Conservation (phyloP, 2,113 vertebrate genomes). For the Aspidoscelis tigris region DNA sequence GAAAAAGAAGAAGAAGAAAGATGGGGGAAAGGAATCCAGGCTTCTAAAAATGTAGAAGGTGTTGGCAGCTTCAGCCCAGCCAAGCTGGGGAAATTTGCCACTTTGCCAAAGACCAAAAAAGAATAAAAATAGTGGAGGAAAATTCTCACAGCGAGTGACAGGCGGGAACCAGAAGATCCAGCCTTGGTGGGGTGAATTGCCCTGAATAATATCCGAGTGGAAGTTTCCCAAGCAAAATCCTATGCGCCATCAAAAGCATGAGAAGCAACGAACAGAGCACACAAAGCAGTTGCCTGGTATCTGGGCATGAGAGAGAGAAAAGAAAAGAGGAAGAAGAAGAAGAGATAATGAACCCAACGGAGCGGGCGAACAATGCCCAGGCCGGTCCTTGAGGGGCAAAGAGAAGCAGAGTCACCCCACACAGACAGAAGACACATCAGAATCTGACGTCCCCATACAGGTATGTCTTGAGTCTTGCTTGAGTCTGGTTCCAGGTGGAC, state of each 20-base stretch:
- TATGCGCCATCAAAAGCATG: background rate
- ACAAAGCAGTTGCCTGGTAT: background rate
- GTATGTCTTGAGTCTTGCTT: constrained; percentile 60
- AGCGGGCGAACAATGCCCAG: constrained; percentile 35
- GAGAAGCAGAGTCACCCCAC: constrained; percentile 52
- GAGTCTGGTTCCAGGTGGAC: background rate
- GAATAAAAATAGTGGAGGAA: background rate
- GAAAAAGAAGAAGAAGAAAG: background rate
- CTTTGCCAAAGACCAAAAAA: constrained; percentile 4
- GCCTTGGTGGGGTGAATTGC: background rate
- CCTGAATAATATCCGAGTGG: background rate
- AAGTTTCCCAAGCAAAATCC: background rate
- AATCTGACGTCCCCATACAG: constrained; percentile 66
- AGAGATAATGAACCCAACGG: background rate
- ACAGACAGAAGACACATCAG: constrained; percentile 55
- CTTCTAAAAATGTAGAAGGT: background rate
- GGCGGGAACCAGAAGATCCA: background rate
- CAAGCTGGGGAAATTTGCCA: background rate
- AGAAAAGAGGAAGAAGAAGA: background rate
- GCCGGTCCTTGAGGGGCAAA: constrained; percentile 53
- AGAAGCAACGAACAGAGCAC: too few relatives aligned
- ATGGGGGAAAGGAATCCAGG: background rate
- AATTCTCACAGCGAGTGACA: background rate
- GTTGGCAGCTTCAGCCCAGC: background rate
- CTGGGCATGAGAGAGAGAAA: background rate